Base-by-base conservation (phyloP, 2,888 invertebrate genomes). In the Mythimna vitellina region DNA sequence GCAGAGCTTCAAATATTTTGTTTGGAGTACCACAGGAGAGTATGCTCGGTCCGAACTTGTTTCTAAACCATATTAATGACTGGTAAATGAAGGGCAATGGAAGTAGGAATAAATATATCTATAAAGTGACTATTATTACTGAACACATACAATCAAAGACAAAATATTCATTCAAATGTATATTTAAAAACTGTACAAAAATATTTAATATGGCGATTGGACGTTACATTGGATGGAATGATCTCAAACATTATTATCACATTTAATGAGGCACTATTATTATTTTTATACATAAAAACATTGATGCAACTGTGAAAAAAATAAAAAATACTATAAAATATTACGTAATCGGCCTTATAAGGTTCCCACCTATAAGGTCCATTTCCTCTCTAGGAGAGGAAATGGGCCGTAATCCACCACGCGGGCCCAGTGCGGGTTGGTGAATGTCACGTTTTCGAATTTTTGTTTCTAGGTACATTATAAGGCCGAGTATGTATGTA, bases 131-230 rank as follows among this genome's bases (percentile, higher is more conserved):
- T 35, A 9, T 35, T 1, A 35, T 22, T 22, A 22, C 10, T 25
- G 3, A 5, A 22, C 14, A 29, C 29, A 8, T 17, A 5, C 32
- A 49, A 25, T 64, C 32, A 64, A 64, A 65, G 80, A 53, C 64
- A 56, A n/a, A 63, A 42, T 54, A 72, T 81, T 86, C 60, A 76
- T 88, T 88, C 76, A 86, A 89, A 89, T 82, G 79, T 90, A 83
- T 91, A 87, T 89, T 85, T 67, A 82, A 84, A 86, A 90, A 85
- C 86, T 89, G 86, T 91, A 91, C 88, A 91, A 90, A 89, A 89
- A 89, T 89, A 91, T 86, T 86, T 86, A 91, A 92, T 94, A 95
- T 95, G 95, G 95, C 95, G 89, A 85, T 75, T 86, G 89, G 88
- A 89, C 89, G 88, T 83, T 87, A 89, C 88, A 88, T 84, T 91